These are phyloP conservation scores for Mimumesa dahlbomi DNA, from an alignment of 2,888 invertebrate genomes.

Conservation along the genomic window DNA sequence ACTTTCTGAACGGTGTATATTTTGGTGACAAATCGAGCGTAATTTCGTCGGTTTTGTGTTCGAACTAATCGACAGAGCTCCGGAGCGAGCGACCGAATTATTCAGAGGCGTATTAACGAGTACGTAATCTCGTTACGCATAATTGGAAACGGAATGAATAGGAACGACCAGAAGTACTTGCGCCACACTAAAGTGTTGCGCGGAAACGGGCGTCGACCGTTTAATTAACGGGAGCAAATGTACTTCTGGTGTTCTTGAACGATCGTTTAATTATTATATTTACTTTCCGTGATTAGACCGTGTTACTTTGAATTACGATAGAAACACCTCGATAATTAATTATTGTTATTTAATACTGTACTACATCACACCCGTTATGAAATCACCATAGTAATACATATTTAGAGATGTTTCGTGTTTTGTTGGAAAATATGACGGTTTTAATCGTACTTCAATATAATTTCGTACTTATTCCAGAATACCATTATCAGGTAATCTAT, in stretches of 20 bases:
- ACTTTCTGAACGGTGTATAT: no score
- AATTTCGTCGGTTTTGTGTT: neutral
- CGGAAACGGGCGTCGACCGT: constrained; percentile 23
- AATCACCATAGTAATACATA: no score
- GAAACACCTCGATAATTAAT: neutral
- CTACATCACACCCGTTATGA: no score
- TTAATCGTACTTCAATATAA: no score
- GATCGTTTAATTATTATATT: constrained; percentile 10
- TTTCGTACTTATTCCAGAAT: no score
- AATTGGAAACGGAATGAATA: constrained; percentile 27
- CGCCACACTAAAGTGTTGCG: constrained; percentile 1
- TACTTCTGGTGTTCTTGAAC: constrained; percentile 19
- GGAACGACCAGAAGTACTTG: neutral
- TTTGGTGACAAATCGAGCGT: no score
- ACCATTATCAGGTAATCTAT: no score
- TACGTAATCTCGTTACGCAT: constrained; percentile 21
- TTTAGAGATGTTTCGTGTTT: no score
- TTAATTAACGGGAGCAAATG: constrained; percentile 26
- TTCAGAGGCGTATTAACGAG: constrained; percentile 17
- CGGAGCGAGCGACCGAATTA: constrained; percentile 3
- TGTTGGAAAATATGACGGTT: no score
- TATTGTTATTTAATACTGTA: neutral
- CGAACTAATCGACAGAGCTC: constrained; percentile 5
- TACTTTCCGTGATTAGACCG: no score
- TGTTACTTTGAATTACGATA: no score